Base-by-base conservation (phyloP, 2,113 vertebrate species). In the Cranoglanis bouderius region DNA sequence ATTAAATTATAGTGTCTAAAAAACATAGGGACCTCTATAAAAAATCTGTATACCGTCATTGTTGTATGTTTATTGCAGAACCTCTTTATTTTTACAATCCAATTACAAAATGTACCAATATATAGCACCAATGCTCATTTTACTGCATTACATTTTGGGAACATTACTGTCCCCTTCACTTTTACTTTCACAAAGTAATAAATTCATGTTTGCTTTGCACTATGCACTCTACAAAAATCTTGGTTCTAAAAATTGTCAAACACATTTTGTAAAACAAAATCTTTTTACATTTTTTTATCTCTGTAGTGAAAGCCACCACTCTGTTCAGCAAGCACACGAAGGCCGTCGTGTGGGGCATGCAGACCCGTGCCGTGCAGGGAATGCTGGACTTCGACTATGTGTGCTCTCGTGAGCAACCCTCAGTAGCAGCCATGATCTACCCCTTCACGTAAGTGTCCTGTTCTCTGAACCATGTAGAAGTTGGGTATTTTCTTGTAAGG, bases 341-440 rank as follows among this genome's bases (percentile, higher is more conserved):
- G 92, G 95, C 98, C 0, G 96, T 99, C 0, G 97, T 99, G 32
- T 99, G 98, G 98, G 98, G 98, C 0, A 99, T 99, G 98, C 98
- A 99, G 96, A 99, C 98, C 0, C 95, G 98, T 49, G 98, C 98
- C 0, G 98, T 99, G 63, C 98, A 99, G 87, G 98, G 98, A 53
- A 99, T 99, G 98, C 88, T 99, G 94, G 98, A 99, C 93, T 99
- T 99, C 0, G 98, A 99, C 92, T 99, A 99, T 0, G 91, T 98
- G 83, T 99, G 98, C 86, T 99, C 98, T 91, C 95, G 98, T 72
- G 96, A 96, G 0, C 97, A 98, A 19, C 98, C 98, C 0, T 99
- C 98, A 0, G 98, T 99, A 8, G 96, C 97, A 5, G 98, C 97
- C 90, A 97, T 99, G 97, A 97, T 99, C 91, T 99, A 99, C 93